Conservation (phyloP, 2,888 invertebrate genomes). For the Ctena decussata region DNA sequence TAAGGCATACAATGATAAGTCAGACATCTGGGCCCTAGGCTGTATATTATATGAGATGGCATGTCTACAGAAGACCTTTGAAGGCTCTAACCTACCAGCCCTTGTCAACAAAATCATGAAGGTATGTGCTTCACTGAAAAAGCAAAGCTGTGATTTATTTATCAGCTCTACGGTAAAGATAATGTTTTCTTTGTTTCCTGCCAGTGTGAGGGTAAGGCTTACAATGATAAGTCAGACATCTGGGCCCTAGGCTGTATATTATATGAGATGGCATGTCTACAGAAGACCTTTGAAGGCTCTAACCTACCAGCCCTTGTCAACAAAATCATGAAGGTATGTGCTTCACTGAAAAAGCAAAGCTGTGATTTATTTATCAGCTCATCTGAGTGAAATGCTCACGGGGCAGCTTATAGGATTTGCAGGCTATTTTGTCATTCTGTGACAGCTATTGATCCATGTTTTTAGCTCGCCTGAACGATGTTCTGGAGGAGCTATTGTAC, state of each 20-base stretch:
- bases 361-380: no score
- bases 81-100: conserved; percentile 91
- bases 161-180: no score
- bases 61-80: conserved; percentile 91
- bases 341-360: no score
- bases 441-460: no score
- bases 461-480: no score
- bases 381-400: no score
- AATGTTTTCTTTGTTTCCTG: background rate
- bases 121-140: conserved; percentile 86
- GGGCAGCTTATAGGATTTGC: no score
- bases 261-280: conserved; percentile 92
- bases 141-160: no score
- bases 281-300: conserved; percentile 92
- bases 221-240: conserved; percentile 92
- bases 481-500: no score
- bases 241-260: conserved; percentile 93
- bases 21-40: conserved; percentile 93
- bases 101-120: conserved; percentile 92
- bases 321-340: conserved; percentile 91
- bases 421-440: no score
- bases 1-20: conserved; percentile 92
- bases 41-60: conserved; percentile 93
- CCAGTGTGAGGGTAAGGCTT: conserved; percentile 92
- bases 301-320: conserved; percentile 92